A percentile compares a stretch with the other conserved stretches of the same genome.
phyloP scores from a whole-genome alignment of 2,797 vertebrate genomes.

The Perodicticus potto region DNA sequence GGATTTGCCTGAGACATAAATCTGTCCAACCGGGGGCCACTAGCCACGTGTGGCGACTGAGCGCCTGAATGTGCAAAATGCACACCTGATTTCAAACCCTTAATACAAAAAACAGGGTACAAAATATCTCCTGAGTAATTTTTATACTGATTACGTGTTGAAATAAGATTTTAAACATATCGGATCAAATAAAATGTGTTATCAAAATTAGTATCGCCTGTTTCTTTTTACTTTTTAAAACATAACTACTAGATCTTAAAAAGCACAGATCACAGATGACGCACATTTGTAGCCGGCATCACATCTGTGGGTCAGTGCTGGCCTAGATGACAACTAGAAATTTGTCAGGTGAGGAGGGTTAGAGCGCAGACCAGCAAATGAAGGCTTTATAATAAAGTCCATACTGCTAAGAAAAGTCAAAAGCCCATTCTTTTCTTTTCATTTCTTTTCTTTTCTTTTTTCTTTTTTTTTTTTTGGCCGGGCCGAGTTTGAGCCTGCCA shows the following conservation, averaged over 20 bases:
- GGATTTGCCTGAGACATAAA: background rate
- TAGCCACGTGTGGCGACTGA: rapidly evolving
- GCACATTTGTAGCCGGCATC: background rate
- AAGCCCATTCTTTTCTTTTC: background rate
- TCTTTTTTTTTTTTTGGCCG: too few species aligned
- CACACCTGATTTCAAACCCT: background rate
- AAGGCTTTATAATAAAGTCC: background rate
- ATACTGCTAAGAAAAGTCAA: background rate
- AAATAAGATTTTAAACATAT: slow-evolving; percentile 10
- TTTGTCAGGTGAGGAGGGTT: background rate
- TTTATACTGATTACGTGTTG: background rate
- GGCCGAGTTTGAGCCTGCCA: too few species aligned
- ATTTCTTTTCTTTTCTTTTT: background rate
- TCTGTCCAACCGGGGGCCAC: background rate
- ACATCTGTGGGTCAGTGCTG: background rate
- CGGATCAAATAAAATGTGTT: background rate
- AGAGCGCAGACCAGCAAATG: background rate
- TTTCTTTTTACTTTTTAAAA: background rate
- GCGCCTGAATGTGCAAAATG: background rate
- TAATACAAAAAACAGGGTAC: background rate
- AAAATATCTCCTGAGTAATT: background rate
- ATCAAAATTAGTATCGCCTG: slow-evolving; percentile 18
- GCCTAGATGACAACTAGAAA: background rate
- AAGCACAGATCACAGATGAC: background rate
- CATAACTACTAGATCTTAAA: background rate